Evolutionary conservation across 2,797 vertebrate species (phyloP).

Genomic region (Petrocephalus schoutedeni): DNA sequence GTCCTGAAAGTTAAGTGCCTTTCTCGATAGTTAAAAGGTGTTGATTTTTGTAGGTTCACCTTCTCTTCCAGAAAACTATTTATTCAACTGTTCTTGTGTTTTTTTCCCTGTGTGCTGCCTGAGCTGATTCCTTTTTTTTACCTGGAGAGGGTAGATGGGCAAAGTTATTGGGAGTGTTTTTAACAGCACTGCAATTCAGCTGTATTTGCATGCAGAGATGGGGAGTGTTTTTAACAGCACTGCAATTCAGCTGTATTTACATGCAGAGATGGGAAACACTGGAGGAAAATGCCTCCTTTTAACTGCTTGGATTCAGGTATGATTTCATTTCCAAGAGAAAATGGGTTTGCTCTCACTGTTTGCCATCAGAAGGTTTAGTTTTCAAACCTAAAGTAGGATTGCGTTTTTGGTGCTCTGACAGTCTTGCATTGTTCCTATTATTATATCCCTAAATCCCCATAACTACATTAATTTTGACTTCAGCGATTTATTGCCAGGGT

Average conservation of each 20-base stretch:
- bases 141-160: background rate
- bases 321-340: background rate
- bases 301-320: background rate
- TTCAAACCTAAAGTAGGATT: background rate
- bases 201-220: background rate
- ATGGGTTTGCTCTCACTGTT: background rate
- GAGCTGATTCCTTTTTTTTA: background rate
- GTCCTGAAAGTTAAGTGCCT: background rate
- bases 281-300: background rate
- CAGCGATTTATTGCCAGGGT: background rate
- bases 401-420: background rate
- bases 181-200: background rate
- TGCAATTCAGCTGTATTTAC: background rate
- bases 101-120: background rate
- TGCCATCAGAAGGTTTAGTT: background rate
- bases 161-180: background rate
- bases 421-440: background rate
- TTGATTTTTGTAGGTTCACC: background rate
- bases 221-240: background rate
- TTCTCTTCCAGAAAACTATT: background rate
- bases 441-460: background rate
- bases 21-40: background rate
- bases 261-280: background rate
- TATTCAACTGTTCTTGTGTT: background rate
- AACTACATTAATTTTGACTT: background rate